These are phyloP conservation scores for Aplochiton taeniatus DNA, from an alignment of 2,797 vertebrate genomes.

Conservation along the genomic window DNA sequence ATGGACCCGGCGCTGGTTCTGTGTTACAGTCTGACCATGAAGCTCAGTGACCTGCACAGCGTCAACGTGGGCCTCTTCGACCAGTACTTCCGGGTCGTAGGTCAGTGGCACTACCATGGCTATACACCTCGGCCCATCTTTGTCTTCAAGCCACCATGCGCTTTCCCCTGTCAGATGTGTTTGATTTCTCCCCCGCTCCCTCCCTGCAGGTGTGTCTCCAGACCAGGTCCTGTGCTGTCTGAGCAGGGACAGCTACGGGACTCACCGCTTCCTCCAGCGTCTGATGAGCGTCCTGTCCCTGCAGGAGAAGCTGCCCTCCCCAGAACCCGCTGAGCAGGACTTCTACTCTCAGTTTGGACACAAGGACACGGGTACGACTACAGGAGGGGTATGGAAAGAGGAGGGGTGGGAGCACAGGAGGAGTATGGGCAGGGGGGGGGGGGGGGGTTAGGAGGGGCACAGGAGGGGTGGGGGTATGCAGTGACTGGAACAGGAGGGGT, in stretches of 20 bases:
- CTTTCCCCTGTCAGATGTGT: not conserved
- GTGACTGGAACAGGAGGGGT: no score
- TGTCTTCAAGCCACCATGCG: not conserved
- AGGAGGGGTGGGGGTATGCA: no score
- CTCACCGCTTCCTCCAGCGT: constrained; percentile 90
- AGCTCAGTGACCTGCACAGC: constrained; percentile 84
- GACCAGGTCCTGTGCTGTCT: constrained; percentile 89
- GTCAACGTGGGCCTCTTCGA: constrained; percentile 96
- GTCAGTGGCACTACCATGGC: constrained; percentile 68
- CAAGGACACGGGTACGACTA: constrained; percentile 84
- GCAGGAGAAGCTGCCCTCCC: constrained; percentile 86
- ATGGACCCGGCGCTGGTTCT: constrained; percentile 80
- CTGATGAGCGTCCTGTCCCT: constrained; percentile 90
- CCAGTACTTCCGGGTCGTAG: constrained; percentile 93
- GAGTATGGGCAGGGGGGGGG: no score
- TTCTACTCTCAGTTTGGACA: constrained; percentile 96
- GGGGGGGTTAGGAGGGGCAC: no score
- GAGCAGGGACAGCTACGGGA: constrained; percentile 91
- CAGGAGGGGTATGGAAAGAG: not conserved
- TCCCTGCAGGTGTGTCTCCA: constrained; percentile 88
- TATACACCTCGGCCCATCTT: not conserved
- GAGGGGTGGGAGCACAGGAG: no score
- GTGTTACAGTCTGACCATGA: constrained; percentile 83
- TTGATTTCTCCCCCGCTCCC: constrained; percentile 21
- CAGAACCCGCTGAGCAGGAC: constrained; percentile 91